Evolutionary conservation across 2,888 invertebrate species (phyloP).

Genomic region (Incurvaria masculella): DNA sequence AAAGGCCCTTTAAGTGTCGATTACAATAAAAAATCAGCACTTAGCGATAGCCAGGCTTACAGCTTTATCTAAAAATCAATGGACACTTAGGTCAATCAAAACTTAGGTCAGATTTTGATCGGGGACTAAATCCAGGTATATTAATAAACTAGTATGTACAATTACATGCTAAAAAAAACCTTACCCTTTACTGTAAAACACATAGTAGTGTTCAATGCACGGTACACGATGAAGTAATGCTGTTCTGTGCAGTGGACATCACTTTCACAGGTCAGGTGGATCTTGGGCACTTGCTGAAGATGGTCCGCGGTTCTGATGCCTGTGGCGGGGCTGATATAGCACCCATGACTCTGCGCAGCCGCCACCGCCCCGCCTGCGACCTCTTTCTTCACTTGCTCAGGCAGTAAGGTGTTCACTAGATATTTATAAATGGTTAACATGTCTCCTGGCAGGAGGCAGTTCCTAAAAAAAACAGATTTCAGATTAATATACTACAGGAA

Average conservation of each 20-base stretch:
- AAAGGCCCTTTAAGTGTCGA: too few relatives aligned
- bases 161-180: slow-evolving; percentile 17
- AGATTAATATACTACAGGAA: too few relatives aligned
- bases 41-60: too few relatives aligned
- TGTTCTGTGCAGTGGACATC: slow-evolving; percentile 53
- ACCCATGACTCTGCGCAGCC: slow-evolving; percentile 45
- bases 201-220: slow-evolving; percentile 80
- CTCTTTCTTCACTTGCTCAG: slow-evolving; percentile 70
- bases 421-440: slow-evolving; percentile 89
- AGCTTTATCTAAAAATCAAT: too few relatives aligned
- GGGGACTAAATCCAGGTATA: too few relatives aligned
- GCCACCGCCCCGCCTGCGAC: slow-evolving; percentile 65
- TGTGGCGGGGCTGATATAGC: slow-evolving; percentile 43
- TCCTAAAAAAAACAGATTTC: slow-evolving; percentile 65
- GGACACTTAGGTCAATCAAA: too few relatives aligned
- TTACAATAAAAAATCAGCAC: too few relatives aligned
- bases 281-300: slow-evolving; percentile 64
- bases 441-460: slow-evolving; percentile 79
- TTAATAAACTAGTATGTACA: too few relatives aligned
- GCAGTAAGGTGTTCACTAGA: slow-evolving; percentile 74
- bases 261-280: slow-evolving; percentile 61
- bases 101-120: too few relatives aligned
- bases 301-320: slow-evolving; percentile 42
- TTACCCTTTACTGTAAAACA: slow-evolving; percentile 82
- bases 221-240: slow-evolving; percentile 79